These are phyloP conservation scores for Hypselothyrea guttata DNA, from an alignment of 2,888 invertebrate genomes.

Conservation along the genomic window DNA sequence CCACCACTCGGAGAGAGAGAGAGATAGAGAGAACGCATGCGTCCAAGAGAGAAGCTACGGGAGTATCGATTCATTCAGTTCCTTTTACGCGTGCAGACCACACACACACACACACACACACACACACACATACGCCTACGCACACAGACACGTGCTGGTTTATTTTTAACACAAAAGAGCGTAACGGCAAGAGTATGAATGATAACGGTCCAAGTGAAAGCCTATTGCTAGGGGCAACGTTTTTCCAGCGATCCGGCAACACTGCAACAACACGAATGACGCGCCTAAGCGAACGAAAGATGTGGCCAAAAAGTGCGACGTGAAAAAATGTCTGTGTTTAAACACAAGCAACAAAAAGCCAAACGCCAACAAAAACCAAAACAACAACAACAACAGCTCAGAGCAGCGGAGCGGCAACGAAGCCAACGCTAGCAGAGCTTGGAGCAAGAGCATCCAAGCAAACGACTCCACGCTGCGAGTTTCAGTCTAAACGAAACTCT, in stretches of 20 bases:
- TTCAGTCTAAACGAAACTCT: conserved; percentile 60
- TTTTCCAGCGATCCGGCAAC: conserved; percentile 51
- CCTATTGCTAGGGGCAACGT: neutral
- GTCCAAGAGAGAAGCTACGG: conserved; percentile 37
- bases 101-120: conserved; percentile 4
- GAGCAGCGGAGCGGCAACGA: conserved; percentile 38
- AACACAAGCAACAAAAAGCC: conserved; percentile 40
- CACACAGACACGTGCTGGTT: conserved; percentile 1
- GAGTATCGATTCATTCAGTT: conserved; percentile 71
- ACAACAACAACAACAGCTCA: conserved; percentile 15
- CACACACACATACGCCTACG: conserved; percentile 10
- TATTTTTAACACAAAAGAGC: conserved; percentile 34
- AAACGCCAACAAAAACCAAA: conserved; percentile 7
- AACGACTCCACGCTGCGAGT: conserved; percentile 33
- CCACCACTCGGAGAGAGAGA: conserved; percentile 4
- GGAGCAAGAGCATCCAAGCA: conserved; percentile 41
- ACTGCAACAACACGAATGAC: conserved; percentile 24
- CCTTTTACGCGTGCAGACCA: conserved; percentile 41
- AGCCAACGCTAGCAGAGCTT: conserved; percentile 41
- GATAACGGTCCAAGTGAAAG: conserved; percentile 12
- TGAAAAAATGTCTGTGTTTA: conserved; percentile 48
- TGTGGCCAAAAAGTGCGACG: conserved; percentile 59
- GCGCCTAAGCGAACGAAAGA: conserved; percentile 60
- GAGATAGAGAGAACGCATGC: conserved; percentile 44
- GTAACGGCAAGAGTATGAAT: conserved; percentile 21